Evolutionary conservation across 2,797 vertebrate species (phyloP), one percentile per base, ranked within the genome.

Genomic region (Gadopsis marmoratus): DNA sequence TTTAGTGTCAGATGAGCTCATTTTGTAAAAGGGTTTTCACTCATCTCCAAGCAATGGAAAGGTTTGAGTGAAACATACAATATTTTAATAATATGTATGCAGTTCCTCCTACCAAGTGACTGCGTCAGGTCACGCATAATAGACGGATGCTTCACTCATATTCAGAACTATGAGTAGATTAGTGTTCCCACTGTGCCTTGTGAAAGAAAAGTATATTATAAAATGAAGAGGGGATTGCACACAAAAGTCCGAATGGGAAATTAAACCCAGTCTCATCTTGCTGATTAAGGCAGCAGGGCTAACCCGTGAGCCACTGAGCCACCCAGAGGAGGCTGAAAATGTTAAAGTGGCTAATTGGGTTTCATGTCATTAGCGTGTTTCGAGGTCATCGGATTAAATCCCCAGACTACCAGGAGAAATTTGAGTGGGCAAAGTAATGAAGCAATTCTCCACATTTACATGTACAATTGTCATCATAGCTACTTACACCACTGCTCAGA

Each of bases 291-390:
- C 68, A 50, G 10, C 7, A 9, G 43, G 26, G 45, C n/a, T 31
- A 50, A 83, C 71, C 65, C 29, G n/a, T 45, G n/a, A 65, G 63
- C 39, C 75, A 26, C 61, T 21, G 74, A 79, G 71, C 60, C 43
- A 41, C 78, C 74, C 71, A 82, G 48, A 81, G 68, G 77, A 86
- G 55, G 26, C 56, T 35, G 51, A 48, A 72, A 55, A 72, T 78
- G 81, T 82, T 87, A 63, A 76, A 75, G 54, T 58, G 70, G 64
- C 75, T 89, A 85, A 92, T 84, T 85, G 74, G 71, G 59, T 89
- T 88, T 89, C 21, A 59, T 85, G 74, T 88, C 80, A 75, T 89
- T 79, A 82, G 53, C 16, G 5, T 72, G 50, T 84, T 80, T 88
- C 19, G 41, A 86, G 78, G 79, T 74, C 81, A 73, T 83, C 71